A percentile compares a stretch with the other conserved stretches of the same genome.
These are phyloP conservation scores for Eretmocerus hayati DNA, from an alignment of 2,888 invertebrate species.

Conservation along the genomic window DNA sequence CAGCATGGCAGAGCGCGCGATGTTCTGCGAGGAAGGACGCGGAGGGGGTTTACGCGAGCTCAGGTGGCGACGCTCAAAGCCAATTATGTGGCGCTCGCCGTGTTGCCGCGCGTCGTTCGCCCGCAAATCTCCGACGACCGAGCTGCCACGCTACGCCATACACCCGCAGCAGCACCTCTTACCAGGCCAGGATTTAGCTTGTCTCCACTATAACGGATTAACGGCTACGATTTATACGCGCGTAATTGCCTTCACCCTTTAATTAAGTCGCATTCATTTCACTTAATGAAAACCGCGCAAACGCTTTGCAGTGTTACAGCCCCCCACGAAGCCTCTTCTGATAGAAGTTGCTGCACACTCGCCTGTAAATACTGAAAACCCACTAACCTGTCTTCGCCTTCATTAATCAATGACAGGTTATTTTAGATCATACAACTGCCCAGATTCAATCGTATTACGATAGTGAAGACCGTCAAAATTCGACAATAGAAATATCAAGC, in stretches of 20 bases:
- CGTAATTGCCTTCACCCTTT: conserved; percentile 43
- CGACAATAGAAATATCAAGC: too few relatives aligned
- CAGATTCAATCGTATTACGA: too few relatives aligned
- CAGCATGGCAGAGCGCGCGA: background rate
- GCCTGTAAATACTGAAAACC: too few relatives aligned
- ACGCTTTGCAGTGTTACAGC: too few relatives aligned
- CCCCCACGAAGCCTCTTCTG: too few relatives aligned
- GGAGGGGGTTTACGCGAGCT: conserved; percentile 36
- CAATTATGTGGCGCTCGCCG: conserved; percentile 45
- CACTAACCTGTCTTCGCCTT: too few relatives aligned
- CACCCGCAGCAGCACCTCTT: conserved; percentile 6
- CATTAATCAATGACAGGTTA: too few relatives aligned
- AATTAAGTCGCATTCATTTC: conserved; percentile 46
- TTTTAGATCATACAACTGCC: too few relatives aligned
- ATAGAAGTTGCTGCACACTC: too few relatives aligned
- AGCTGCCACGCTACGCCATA: conserved; percentile 9
- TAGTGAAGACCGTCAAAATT: too few relatives aligned
- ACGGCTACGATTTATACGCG: conserved; percentile 43
- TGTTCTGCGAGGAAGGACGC: conserved; percentile 9
- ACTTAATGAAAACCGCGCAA: conserved; percentile 40
- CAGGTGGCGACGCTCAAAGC: conserved; percentile 47
- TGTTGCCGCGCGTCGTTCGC: conserved; percentile 33
- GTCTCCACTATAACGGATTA: conserved; percentile 46
- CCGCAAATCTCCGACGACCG: conserved; percentile 35
- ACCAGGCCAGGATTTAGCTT: conserved; percentile 37